phyloP scores from a whole-genome alignment of 2,113 vertebrate genomes.

The Emydura subglobosa region DNA sequence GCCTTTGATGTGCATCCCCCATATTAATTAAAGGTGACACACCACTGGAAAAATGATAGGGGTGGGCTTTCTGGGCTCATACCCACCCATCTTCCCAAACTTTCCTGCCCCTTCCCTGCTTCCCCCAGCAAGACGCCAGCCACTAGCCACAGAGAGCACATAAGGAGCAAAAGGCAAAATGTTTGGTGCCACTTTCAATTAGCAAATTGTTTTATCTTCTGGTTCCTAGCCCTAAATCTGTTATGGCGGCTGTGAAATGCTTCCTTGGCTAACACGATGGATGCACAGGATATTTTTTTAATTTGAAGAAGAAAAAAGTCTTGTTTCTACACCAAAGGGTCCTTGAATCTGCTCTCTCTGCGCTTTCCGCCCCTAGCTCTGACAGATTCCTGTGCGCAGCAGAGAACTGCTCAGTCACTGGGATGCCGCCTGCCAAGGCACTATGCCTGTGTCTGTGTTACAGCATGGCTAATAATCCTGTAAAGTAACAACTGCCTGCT shows the following conservation, averaged over 20 bases:
- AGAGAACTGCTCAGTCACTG: background rate
- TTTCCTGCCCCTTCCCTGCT: background rate
- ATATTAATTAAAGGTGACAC: slow-evolving; percentile 56
- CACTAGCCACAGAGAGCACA: slow-evolving; percentile 65
- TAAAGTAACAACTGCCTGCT: background rate
- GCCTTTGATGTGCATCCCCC: slow-evolving; percentile 51
- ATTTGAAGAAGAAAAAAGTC: slow-evolving; percentile 18
- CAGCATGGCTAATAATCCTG: background rate
- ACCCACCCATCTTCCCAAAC: slow-evolving; percentile 5
- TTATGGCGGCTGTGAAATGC: slow-evolving; percentile 56
- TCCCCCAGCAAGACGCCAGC: slow-evolving; percentile 55
- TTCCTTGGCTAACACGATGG: slow-evolving; percentile 56
- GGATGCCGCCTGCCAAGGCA: background rate
- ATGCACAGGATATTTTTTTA: slow-evolving; percentile 70
- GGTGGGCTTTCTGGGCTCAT: background rate
- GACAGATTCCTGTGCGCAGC: background rate
- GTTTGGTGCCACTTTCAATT: slow-evolving; percentile 80
- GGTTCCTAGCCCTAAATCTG: slow-evolving; percentile 41
- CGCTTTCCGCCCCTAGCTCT: background rate
- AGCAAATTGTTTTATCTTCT: slow-evolving; percentile 76
- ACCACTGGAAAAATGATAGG: background rate
- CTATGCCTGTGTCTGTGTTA: background rate
- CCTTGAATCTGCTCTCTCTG: background rate
- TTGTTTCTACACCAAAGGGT: background rate
- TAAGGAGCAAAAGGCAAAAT: slow-evolving; percentile 77